Evolutionary conservation across 1,140 invertebrate species (phyloP).

Genomic region (Apis laboriosa): DNA sequence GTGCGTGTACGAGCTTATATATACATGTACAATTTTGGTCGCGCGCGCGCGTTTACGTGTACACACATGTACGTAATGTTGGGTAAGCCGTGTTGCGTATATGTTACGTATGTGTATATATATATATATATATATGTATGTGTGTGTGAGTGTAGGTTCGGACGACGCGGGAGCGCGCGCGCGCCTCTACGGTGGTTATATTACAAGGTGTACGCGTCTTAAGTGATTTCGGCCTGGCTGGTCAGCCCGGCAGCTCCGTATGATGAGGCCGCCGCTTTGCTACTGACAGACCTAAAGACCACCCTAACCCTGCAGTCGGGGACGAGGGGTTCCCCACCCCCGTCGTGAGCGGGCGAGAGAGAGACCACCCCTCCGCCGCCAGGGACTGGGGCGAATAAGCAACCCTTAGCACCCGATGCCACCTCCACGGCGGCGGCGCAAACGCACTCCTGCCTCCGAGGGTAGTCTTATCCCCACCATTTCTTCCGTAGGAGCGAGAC

Average conservation of each 20-base stretch:
- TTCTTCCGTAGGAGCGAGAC: slow-evolving; percentile 63
- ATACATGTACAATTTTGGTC: slow-evolving; percentile 38
- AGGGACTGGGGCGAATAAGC: slow-evolving; percentile 68
- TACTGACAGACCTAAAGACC: slow-evolving; percentile 81
- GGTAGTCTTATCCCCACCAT: slow-evolving; percentile 80
- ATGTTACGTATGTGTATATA: slow-evolving; percentile 30
- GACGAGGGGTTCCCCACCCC: slow-evolving; percentile 67
- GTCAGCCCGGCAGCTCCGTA: slow-evolving; percentile 80
- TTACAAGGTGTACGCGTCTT: slow-evolving; percentile 80
- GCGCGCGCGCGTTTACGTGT: slow-evolving; percentile 46
- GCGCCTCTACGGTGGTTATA: slow-evolving; percentile 70
- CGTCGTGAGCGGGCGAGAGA: slow-evolving; percentile 65
- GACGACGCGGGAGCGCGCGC: slow-evolving; percentile 64
- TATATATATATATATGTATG: slow-evolving; percentile 16
- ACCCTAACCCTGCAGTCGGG: slow-evolving; percentile 79
- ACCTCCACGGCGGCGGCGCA: slow-evolving; percentile 78
- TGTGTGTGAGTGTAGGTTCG: slow-evolving; percentile 41
- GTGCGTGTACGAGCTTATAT: slow-evolving; percentile 27
- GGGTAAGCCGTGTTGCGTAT: slow-evolving; percentile 11
- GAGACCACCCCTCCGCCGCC: slow-evolving; percentile 69
- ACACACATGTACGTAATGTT: slow-evolving; percentile 27
- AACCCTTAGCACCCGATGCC: slow-evolving; percentile 77
- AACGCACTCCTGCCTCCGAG: slow-evolving; percentile 79
- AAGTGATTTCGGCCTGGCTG: slow-evolving; percentile 79
- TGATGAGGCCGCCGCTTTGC: slow-evolving; percentile 81